Percentiles rank a stretch among this genome's conserved stretches.
Conservation (phyloP, 2,888 invertebrate genomes). For the Vesta saturnalis region DNA sequence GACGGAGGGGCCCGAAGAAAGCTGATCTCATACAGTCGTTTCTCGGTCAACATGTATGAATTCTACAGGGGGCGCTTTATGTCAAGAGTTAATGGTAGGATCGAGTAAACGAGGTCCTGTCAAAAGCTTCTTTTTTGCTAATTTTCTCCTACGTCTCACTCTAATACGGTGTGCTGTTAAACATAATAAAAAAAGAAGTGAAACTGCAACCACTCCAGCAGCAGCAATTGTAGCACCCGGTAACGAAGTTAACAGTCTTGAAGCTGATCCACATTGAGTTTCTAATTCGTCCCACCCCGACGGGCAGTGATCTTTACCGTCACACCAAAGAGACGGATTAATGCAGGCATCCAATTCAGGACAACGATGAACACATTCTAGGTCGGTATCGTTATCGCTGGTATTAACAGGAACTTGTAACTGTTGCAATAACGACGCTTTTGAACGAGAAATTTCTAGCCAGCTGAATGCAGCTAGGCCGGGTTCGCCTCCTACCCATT, state of each 20-base stretch:
- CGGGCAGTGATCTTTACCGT: conserved; percentile 74
- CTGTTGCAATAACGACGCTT: conserved; percentile 70
- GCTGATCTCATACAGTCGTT: conserved; percentile 82
- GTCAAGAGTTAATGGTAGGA: conserved; percentile 81
- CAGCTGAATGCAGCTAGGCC: conserved; percentile 82
- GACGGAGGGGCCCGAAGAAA: conserved; percentile 58
- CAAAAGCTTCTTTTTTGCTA: conserved; percentile 65
- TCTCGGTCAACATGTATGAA: conserved; percentile 93
- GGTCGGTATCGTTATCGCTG: conserved; percentile 65
- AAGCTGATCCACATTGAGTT: conserved; percentile 70
- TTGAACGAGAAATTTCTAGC: conserved; percentile 77
- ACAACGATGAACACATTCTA: conserved; percentile 73
- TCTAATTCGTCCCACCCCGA: conserved; percentile 77
- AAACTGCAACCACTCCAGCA: conserved; percentile 67
- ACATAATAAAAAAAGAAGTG: conserved; percentile 68
- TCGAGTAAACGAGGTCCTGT: conserved; percentile 71
- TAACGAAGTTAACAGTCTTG: conserved; percentile 64
- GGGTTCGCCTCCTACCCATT: conserved; percentile 77
- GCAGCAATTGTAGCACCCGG: conserved; percentile 69
- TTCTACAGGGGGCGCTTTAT: conserved; percentile 90
- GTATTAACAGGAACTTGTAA: conserved; percentile 64
- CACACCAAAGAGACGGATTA: conserved; percentile 78
- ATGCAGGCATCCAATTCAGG: conserved; percentile 83
- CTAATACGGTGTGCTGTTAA: conserved; percentile 69
- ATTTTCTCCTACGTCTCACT: conserved; percentile 64